Evolutionary conservation across 1,140 invertebrate species (phyloP).

Genomic region (Drosophila burlai): DNA sequence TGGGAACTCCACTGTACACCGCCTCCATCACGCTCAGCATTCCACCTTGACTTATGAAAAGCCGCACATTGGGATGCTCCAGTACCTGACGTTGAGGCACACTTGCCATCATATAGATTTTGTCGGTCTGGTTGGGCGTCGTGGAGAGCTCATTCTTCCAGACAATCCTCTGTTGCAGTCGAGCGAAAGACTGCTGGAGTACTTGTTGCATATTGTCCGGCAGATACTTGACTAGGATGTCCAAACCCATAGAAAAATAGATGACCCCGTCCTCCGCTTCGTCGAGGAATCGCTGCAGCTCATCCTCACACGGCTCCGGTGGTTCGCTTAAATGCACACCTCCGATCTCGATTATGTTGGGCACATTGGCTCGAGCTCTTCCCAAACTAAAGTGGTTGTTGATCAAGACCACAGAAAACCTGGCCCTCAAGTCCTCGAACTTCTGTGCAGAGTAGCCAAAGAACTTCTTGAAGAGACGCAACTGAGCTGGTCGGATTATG

Average conservation of each 20-base stretch:
- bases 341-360: conserved; percentile 84
- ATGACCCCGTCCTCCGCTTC: conserved; percentile 86
- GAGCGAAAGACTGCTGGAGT: conserved; percentile 23
- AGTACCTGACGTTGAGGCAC: conserved; percentile 86
- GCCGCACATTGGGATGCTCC: conserved; percentile 60
- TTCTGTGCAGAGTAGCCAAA: conserved; percentile 31
- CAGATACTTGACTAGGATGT: conserved; percentile 86
- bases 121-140: conserved; percentile 84
- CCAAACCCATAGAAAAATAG: conserved; percentile 88
- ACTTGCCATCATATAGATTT: conserved; percentile 87
- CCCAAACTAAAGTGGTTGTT: conserved; percentile 70
- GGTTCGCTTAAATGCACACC: conserved; percentile 86
- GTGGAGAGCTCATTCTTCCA: conserved; percentile 22
- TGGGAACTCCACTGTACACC: conserved; percentile 26
- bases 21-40: conserved; percentile 50
- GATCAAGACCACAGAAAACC: conserved; percentile 54
- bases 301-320: conserved; percentile 53
- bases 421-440: conserved; percentile 37
- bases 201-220: conserved; percentile 82
- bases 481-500: conserved; percentile 58
- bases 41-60: conserved; percentile 56
- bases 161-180: conserved; percentile 83
- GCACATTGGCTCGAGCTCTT: conserved; percentile 57
- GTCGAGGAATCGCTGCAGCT: conserved; percentile 86
- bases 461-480: conserved; percentile 68